Conservation (phyloP, 1,140 invertebrate genomes). For the Manduca sexta region DNA sequence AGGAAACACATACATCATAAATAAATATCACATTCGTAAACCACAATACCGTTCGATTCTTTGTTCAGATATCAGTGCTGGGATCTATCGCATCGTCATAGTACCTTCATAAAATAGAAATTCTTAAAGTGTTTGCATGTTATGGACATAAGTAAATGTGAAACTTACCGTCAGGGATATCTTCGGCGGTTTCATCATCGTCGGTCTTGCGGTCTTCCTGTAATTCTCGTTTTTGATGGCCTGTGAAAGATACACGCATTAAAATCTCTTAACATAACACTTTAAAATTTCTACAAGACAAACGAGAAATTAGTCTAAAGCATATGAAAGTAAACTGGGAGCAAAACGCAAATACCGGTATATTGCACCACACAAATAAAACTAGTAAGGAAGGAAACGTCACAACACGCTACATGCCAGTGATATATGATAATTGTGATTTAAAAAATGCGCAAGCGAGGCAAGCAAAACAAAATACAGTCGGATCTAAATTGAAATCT, state of each 20-base stretch:
- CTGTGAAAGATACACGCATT: constrained; percentile 36
- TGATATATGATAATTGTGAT: constrained; percentile 27
- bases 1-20: too few relatives aligned
- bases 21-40: too few relatives aligned
- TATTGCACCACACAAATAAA: constrained; percentile 7
- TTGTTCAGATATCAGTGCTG: too few relatives aligned
- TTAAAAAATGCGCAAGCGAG: constrained; percentile 32
- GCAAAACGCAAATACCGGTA: constrained; percentile 1
- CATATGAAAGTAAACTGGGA: constrained; percentile 1
- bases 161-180: constrained; percentile 58
- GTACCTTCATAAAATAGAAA: too few relatives aligned
- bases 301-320: not conserved
- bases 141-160: not conserved
- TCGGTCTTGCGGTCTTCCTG: constrained; percentile 55
- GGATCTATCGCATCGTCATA: too few relatives aligned
- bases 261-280: not conserved
- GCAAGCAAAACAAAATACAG: constrained; percentile 48
- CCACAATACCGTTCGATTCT: too few relatives aligned
- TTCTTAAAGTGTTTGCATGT: not conserved
- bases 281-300: not conserved
- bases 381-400: constrained; percentile 19
- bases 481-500: constrained; percentile 62
- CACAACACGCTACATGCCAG: constrained; percentile 20
- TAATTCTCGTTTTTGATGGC: constrained; percentile 65
- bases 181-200: constrained; percentile 48